Evolutionary conservation across 2,888 invertebrate genomes (phyloP).

Genomic region (Dryadula phaetusa): DNA sequence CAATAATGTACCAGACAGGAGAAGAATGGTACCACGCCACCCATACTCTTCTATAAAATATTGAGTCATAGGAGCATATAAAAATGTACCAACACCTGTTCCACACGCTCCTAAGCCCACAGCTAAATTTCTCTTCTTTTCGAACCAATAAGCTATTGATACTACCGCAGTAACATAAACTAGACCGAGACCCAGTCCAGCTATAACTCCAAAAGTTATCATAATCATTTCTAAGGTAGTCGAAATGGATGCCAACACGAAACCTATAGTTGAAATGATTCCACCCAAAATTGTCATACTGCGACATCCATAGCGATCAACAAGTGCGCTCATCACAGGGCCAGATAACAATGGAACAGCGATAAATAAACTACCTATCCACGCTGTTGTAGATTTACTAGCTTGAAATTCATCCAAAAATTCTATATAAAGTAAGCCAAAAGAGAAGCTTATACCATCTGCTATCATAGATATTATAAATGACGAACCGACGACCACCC

Average conservation of each 20-base stretch:
- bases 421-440: conserved; percentile 94
- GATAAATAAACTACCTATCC: conserved; percentile 95
- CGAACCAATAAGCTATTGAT: conserved; percentile 96
- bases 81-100: conserved; percentile 94
- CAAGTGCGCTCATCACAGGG: conserved; percentile 92
- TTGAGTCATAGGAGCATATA: conserved; percentile 94
- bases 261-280: conserved; percentile 89
- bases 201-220: conserved; percentile 93
- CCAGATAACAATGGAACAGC: conserved; percentile 94
- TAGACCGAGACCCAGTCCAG: conserved; percentile 92
- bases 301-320: conserved; percentile 93
- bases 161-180: conserved; percentile 96
- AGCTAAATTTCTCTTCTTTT: conserved; percentile 93
- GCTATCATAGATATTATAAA: conserved; percentile 94
- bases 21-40: conserved; percentile 93
- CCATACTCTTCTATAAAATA: conserved; percentile 90
- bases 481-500: conserved; percentile 94
- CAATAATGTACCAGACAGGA: conserved; percentile 92
- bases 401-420: conserved; percentile 92
- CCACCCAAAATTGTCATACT: conserved; percentile 91
- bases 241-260: conserved; percentile 89
- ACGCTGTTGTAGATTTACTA: conserved; percentile 93
- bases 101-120: conserved; percentile 95
- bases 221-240: conserved; percentile 91
- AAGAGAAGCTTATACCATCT: conserved; percentile 96